phyloP scores from a whole-genome alignment of 1,140 invertebrate species.

The Hylyphantes graminicola region DNA sequence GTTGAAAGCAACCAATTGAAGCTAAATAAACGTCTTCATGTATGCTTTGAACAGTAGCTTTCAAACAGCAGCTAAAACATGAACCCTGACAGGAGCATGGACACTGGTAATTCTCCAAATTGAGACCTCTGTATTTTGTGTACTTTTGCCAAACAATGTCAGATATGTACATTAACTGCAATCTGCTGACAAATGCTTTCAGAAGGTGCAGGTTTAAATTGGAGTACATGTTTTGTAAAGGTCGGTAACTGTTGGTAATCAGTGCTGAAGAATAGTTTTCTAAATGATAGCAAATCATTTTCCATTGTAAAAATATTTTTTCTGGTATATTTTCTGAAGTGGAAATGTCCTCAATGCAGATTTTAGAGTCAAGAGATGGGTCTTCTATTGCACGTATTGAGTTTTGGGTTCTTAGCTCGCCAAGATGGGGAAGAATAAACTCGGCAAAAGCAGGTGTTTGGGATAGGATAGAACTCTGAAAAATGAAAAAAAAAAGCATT shows the following conservation, averaged over 20 bases:
- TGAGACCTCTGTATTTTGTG: neutral
- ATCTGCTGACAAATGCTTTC: conserved; percentile 7
- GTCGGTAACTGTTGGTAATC: conserved; percentile 6
- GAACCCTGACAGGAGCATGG: neutral
- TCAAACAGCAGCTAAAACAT: conserved; percentile 38
- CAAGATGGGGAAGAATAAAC: conserved; percentile 41
- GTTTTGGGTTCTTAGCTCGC: conserved; percentile 43
- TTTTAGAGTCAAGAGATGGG: neutral
- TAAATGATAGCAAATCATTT: conserved; percentile 34
- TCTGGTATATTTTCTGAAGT: neutral
- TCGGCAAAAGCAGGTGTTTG: conserved; percentile 5
- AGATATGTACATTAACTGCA: conserved; percentile 23
- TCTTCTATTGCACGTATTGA: conserved; percentile 1
- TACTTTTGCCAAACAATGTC: conserved; percentile 47
- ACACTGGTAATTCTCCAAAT: conserved; percentile 16
- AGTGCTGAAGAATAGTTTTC: conserved; percentile 5
- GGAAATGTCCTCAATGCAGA: neutral
- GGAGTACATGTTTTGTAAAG: neutral
- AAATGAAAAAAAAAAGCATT: neutral
- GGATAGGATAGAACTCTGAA: conserved; percentile 7
- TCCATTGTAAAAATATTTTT: conserved; percentile 21
- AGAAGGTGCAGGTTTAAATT: conserved; percentile 24
- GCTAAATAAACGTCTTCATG: conserved; percentile 36
- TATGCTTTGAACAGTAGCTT: conserved; percentile 18
- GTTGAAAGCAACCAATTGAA: conserved; percentile 47